These are phyloP conservation scores for Sitobion miscanthi DNA, from an alignment of 1,140 invertebrate genomes.

Conservation along the genomic window DNA sequence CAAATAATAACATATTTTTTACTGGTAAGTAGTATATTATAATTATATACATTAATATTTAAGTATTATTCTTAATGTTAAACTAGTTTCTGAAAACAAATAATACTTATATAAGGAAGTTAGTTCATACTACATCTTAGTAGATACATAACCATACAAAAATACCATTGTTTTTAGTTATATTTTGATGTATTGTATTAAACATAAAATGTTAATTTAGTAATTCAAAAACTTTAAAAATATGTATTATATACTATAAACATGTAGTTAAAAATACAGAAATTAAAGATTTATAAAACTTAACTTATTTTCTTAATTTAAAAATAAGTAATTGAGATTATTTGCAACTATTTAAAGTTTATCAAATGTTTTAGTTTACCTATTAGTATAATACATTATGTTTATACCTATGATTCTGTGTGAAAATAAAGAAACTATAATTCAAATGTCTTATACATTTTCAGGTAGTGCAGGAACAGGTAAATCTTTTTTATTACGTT, in stretches of 20 bases:
- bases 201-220: background rate
- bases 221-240: background rate
- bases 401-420: background rate
- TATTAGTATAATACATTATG: no score
- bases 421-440: background rate
- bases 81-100: background rate
- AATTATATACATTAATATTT: background rate
- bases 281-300: background rate
- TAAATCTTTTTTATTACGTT: constrained; percentile 85
- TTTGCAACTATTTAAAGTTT: background rate
- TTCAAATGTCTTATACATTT: background rate
- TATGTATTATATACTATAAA: background rate
- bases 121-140: background rate
- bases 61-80: background rate
- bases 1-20: constrained; percentile 86
- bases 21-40: constrained; percentile 67
- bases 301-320: background rate
- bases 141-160: background rate
- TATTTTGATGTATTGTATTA: background rate
- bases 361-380: background rate
- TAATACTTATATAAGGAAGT: background rate
- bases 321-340: background rate
- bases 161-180: no score
- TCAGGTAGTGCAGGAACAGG: constrained; percentile 91
- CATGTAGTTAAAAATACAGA: background rate